Base-by-base conservation (phyloP, 2,888 invertebrate genomes). In the Rhamnusium bicolor region DNA sequence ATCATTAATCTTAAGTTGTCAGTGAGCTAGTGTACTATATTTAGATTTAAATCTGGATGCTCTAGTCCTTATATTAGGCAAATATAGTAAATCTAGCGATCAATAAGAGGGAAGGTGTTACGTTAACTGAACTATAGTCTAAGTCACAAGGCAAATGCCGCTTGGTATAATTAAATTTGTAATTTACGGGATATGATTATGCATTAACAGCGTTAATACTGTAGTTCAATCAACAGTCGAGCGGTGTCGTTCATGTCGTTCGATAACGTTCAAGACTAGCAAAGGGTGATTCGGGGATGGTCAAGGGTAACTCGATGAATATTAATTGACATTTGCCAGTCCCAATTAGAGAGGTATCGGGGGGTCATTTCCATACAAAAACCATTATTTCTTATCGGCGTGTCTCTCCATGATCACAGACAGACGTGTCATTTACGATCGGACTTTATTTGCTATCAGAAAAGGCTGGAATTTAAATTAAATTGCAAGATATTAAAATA, bases 291-390 rank as follows among this genome's bases (percentile, higher is more conserved):
- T 8, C 29, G 54, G 54, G 67, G 56, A 21, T 56, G 67, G 67
- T 67, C 67, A 67, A 67, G 56, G 67, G 67, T 67, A 67, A 56
- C 67, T 56, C 67, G 67, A 67, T 67, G 85, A 86, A 86, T 86
- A 86, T 86, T 86, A 86, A 86, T 86, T 83, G 85, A 83, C 83
- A 83, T 85, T 85, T 82, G 83, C 84, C 82, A 79, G 83, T 81
- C 82, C 84, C 85, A 86, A 86, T 86, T 86, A 85, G 84, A 83
- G 81, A 81, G 81, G 83, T 83, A 85, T 85, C 82, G 82, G 79
- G 72, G 51, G 78, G 76, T 79, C 76, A 85, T 85, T 86, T 84
- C 82, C 85, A 85, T 85, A 82, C 81, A 83, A 85, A 86, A 85
- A 84, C 85, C 85, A 86, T 86, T 86, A 86, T 75, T 84, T 83